Evolutionary conservation across 2,113 vertebrate species (phyloP).

Genomic region (Ictalurus furcatus): DNA sequence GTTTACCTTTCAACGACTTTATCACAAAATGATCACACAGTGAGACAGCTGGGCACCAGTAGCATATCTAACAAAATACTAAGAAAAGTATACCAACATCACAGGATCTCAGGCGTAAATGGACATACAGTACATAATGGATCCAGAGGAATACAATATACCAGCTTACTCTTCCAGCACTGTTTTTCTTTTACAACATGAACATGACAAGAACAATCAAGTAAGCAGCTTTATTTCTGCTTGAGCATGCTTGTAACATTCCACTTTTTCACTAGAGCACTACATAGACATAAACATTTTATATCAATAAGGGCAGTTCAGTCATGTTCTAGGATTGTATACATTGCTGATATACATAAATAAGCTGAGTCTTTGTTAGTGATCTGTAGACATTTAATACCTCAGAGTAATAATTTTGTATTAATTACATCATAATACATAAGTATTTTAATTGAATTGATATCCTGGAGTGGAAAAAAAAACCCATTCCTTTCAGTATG

Average conservation of each 20-base stretch:
- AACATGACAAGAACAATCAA: neutral
- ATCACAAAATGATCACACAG: neutral
- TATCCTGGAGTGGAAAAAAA: neutral
- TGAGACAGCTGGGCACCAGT: neutral
- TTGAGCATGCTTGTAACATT: neutral
- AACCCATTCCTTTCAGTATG: neutral
- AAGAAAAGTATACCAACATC: neutral
- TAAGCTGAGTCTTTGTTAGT: neutral
- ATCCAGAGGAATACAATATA: neutral
- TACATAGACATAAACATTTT: neutral
- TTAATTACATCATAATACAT: too few species aligned
- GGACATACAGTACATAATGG: neutral
- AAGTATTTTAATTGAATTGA: neutral
- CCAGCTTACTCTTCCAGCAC: neutral
- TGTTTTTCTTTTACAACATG: neutral
- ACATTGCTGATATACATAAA: neutral
- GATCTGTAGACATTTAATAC: neutral
- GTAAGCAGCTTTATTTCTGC: neutral
- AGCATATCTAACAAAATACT: neutral
- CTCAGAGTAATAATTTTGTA: neutral
- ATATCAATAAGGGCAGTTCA: neutral
- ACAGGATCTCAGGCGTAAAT: neutral
- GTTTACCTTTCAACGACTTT: neutral
- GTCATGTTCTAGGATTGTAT: neutral
- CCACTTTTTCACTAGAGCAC: neutral